Evolutionary conservation across 2,113 vertebrate species (phyloP), one percentile per base, ranked within the genome.

Genomic region (Antigone vipio): DNA sequence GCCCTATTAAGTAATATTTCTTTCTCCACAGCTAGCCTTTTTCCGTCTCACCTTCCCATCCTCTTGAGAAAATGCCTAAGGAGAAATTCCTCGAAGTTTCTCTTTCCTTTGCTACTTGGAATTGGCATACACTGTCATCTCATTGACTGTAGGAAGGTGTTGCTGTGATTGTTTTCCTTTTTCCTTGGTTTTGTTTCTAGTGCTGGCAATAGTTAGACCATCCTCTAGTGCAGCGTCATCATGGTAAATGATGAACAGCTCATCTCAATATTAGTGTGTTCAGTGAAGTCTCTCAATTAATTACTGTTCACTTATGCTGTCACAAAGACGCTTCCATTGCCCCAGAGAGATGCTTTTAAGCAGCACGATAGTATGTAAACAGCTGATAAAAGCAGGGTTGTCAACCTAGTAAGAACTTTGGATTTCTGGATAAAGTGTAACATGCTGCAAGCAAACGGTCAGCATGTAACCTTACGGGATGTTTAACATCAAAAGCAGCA

Each of bases 161-260:
- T 5, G 18, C 24, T 71, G 34, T 83, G 89, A 83, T 59, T 32
- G 19, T 35, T 55, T 23, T 13, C 15, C 32, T 21, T 12, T 38
- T 12, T 4, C 12, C 20, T 60, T 72, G 40, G 34, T 93, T 79
- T 44, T 35, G 10, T 76, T 72, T 68, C 58, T 30, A 68, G 30
- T 44, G 49, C 53, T 86, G 67, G 30, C 79, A 56, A 35, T 6
- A 68, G 69, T 34, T 20, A 62, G n/a, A 45, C 34, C 11, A 6
- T 76, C 35, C 53, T 49, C 40, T 2, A 0, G 32, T 27, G 34
- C 53, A 45, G 32, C 0, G 0, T 40, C 72, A 72, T 60, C 56
- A 30, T 0, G 8, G 49, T 35, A 76, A 76, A 68, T 35, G 44
- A 38, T 38, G 34, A 83, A 52, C 8, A 69, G 42, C 45, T 45